Evolutionary conservation across 2,113 vertebrate species (phyloP).

Genomic region (Nesospiza acunhae): DNA sequence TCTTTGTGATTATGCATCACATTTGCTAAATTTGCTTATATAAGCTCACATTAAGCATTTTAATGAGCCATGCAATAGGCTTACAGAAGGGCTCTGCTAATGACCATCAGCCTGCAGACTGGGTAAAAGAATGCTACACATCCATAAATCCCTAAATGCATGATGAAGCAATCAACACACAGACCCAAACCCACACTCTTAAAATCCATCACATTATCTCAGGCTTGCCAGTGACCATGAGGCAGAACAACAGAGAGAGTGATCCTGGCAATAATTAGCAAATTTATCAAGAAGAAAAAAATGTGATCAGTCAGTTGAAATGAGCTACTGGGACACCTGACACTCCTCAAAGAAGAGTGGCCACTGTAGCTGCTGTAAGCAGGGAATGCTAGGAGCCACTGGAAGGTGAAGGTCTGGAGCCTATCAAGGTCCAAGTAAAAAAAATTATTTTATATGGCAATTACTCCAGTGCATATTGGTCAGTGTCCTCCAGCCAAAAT

Average conservation of each 20-base stretch:
- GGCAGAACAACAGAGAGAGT: neutral
- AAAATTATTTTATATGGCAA: neutral
- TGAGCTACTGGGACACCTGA: neutral
- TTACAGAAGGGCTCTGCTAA: neutral
- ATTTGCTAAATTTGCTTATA: conserved; percentile 13
- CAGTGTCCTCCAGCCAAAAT: neutral
- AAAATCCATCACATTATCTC: neutral
- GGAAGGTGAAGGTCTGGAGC: neutral
- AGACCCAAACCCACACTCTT: neutral
- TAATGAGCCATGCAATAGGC: neutral
- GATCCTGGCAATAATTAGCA: neutral
- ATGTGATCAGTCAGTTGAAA: neutral
- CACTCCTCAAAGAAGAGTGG: neutral
- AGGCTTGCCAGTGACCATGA: neutral
- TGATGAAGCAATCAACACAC: neutral
- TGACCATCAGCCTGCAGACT: neutral
- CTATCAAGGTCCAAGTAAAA: neutral
- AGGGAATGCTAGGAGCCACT: neutral
- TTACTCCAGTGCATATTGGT: neutral
- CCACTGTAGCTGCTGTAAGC: neutral
- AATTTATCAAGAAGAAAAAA: neutral
- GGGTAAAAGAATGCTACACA: neutral
- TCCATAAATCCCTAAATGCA: neutral
- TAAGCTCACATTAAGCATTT: neutral
- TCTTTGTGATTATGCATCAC: neutral